These are phyloP conservation scores for Drosophila eugracilis DNA, from an alignment of 1,140 invertebrate species.

Conservation along the genomic window DNA sequence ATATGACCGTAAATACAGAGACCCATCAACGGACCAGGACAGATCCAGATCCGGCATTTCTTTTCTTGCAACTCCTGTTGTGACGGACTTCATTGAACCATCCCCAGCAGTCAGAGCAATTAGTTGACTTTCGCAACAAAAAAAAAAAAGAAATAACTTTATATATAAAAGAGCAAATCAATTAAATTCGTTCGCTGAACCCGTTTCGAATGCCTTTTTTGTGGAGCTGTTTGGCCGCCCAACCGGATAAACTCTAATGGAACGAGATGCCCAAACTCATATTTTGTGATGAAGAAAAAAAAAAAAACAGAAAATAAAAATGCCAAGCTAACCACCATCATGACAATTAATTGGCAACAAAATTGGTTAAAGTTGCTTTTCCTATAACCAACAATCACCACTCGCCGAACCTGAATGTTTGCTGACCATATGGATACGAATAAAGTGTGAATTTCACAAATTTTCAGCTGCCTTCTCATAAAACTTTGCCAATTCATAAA, in stretches of 20 bases:
- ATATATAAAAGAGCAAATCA: slow-evolving; percentile 48
- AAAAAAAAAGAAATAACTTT: slow-evolving; percentile 2
- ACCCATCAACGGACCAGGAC: slow-evolving; percentile 27
- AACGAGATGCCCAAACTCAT: slow-evolving; percentile 37
- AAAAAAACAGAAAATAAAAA: slow-evolving; percentile 22
- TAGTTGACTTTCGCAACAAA: slow-evolving; percentile 57
- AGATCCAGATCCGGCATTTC: slow-evolving; percentile 39
- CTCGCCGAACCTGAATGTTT: slow-evolving; percentile 24
- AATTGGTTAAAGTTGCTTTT: slow-evolving; percentile 27
- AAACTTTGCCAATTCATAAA: slow-evolving; percentile 9
- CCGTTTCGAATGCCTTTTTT: slow-evolving; percentile 57
- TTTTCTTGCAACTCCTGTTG: slow-evolving; percentile 17
- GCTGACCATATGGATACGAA: slow-evolving; percentile 9
- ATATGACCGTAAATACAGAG: slow-evolving; percentile 44
- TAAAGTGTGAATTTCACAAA: slow-evolving; percentile 16
- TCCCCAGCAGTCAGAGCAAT: slow-evolving; percentile 33
- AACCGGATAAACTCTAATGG: slow-evolving; percentile 59
- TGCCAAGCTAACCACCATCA: slow-evolving; percentile 37
- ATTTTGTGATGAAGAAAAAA: slow-evolving; percentile 20
- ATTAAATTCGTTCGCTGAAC: slow-evolving; percentile 77
- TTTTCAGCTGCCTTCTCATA: slow-evolving; percentile 14
- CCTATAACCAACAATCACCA: slow-evolving; percentile 12
- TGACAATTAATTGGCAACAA: slow-evolving; percentile 63
- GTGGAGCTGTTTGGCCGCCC: slow-evolving; percentile 15
- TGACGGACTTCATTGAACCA: slow-evolving; percentile 40